A percentile compares a stretch with the other conserved stretches of the same genome.
These are phyloP conservation scores for Drosophila longiperda DNA, from an alignment of 2,888 invertebrate genomes.

Conservation along the genomic window DNA sequence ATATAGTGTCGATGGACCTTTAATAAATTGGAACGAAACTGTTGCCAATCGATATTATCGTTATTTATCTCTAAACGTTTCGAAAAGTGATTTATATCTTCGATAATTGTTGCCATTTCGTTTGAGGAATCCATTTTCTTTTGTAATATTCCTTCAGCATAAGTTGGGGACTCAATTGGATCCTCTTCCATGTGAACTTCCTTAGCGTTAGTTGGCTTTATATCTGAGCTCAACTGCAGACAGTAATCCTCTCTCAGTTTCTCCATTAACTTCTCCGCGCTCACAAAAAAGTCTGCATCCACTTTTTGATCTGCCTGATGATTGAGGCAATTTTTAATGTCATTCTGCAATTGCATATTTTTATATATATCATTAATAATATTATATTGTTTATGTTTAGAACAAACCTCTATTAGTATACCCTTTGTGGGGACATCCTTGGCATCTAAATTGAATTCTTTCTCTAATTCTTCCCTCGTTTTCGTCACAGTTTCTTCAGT, in stretches of 20 bases:
- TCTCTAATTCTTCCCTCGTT: not conserved
- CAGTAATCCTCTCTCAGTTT: conserved; percentile 5
- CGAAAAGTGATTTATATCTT: conserved; percentile 43
- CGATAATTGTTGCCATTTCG: conserved; percentile 21
- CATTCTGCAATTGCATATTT: conserved; percentile 8
- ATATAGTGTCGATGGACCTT: conserved; percentile 50
- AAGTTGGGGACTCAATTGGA: not conserved
- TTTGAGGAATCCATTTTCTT: not conserved
- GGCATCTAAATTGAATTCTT: not conserved
- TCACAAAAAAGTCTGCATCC: not conserved
- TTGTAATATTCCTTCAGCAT: not conserved
- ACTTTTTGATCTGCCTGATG: not conserved
- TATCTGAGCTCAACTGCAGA: not conserved
- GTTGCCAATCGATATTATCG: conserved; percentile 40
- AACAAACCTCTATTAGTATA: conserved; percentile 19
- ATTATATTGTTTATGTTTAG: not conserved
- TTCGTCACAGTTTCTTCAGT: not conserved
- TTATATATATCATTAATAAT: too few species aligned
- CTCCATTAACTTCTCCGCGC: not conserved
- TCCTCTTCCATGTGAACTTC: not conserved
- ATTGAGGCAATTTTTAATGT: not conserved
- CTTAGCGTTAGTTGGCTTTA: not conserved
- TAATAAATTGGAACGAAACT: conserved; percentile 38
- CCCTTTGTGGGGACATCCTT: conserved; percentile 1
- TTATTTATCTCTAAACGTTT: conserved; percentile 24